phyloP scores from a whole-genome alignment of 1,140 invertebrate genomes.

The Sycobia sp. region DNA sequence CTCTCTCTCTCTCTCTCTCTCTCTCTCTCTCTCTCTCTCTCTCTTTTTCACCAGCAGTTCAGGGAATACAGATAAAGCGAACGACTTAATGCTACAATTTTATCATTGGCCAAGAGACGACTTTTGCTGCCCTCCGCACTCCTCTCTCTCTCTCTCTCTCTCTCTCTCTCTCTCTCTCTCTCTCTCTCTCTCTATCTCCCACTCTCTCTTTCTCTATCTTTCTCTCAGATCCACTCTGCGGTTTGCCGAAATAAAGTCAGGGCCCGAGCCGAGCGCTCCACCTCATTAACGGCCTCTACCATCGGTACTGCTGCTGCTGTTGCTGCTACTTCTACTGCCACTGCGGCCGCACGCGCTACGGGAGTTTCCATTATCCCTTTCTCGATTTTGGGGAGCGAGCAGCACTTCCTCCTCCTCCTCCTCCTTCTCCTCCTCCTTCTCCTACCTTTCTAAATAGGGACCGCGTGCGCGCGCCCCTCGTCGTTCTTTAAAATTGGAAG shows the following conservation, averaged over 20 bases:
- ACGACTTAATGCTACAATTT: slow-evolving; percentile 64
- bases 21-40: no score
- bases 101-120: slow-evolving; percentile 54
- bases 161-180: slow-evolving; percentile 29
- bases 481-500: no score
- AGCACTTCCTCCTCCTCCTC: neutral
- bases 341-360: slow-evolving; percentile 17
- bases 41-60: slow-evolving; percentile 59
- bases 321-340: no score
- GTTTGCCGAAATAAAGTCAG: slow-evolving; percentile 61
- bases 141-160: no score
- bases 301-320: no score
- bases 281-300: slow-evolving; percentile 52
- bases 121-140: no score
- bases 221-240: slow-evolving; percentile 47
- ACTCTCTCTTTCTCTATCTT: no score
- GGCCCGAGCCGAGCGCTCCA: slow-evolving; percentile 42
- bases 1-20: no score
- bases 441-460: no score
- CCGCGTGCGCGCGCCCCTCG: no score
- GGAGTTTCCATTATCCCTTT: slow-evolving; percentile 19
- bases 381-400: slow-evolving; percentile 9
- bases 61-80: slow-evolving; percentile 63
- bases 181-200: no score
- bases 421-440: no score